Conservation (phyloP, 2,888 invertebrate species). For the Morinoia aosen region DNA sequence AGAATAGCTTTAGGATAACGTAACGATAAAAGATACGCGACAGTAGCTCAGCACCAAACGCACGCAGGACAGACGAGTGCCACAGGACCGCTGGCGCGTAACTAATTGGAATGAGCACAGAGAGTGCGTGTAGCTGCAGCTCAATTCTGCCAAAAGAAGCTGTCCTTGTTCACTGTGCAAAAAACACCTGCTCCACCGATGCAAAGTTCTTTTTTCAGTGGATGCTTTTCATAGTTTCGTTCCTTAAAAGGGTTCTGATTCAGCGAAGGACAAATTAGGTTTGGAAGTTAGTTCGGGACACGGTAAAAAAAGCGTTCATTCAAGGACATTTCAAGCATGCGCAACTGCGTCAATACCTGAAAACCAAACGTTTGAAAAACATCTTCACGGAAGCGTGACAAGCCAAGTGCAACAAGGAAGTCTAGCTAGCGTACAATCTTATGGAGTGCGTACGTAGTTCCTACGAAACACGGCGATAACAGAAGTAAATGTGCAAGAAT, state of each 20-base stretch:
- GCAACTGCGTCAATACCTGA: not conserved
- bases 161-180: conserved; percentile 29
- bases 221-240: conserved; percentile 44
- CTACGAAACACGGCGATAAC: not conserved
- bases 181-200: not conserved
- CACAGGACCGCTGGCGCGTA: not conserved
- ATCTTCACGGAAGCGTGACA: not conserved
- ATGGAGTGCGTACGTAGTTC: not conserved
- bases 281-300: not conserved
- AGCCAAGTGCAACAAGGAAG: not conserved
- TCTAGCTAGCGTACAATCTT: not conserved
- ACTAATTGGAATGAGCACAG: not conserved
- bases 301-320: not conserved
- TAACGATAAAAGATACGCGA: not conserved
- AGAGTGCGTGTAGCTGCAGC: not conserved
- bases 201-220: not conserved
- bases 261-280: not conserved
- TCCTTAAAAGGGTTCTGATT: not conserved
- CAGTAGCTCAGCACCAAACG: not conserved
- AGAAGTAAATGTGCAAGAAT: not conserved
- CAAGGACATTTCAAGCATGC: not conserved
- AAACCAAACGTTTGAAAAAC: not conserved
- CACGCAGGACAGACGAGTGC: not conserved
- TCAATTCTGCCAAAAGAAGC: not conserved
- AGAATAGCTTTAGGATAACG: not conserved